Conservation (phyloP, 2,797 vertebrate species). For the Distichodus sexfasciatus region DNA sequence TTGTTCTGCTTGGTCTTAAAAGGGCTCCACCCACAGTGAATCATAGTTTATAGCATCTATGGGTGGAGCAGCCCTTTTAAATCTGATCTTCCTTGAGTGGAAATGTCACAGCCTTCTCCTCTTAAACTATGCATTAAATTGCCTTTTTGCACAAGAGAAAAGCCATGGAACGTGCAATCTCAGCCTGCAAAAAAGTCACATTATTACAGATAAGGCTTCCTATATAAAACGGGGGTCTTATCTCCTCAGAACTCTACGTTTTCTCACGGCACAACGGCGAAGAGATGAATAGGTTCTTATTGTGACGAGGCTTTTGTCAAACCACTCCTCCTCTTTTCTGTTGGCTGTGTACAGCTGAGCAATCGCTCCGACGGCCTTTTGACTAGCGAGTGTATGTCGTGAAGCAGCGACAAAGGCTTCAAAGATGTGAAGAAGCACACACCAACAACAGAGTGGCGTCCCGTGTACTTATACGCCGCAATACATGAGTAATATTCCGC, state of each 20-base stretch:
- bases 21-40: too few species aligned
- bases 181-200: too few species aligned
- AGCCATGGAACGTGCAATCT: too few species aligned
- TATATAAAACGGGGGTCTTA: too few species aligned
- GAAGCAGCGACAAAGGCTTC: conserved; percentile 39
- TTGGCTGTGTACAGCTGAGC: conserved; percentile 51
- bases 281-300: conserved; percentile 31
- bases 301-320: conserved; percentile 45
- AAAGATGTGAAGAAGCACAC: conserved; percentile 45
- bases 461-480: background rate
- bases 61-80: too few species aligned
- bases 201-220: too few species aligned
- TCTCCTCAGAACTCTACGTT: background rate
- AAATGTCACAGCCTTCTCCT: background rate
- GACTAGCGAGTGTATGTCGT: conserved; percentile 48
- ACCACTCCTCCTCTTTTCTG: conserved; percentile 37
- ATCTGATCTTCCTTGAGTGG: conserved; percentile 5
- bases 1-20: too few species aligned
- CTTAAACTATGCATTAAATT: background rate
- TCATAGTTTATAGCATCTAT: too few species aligned
- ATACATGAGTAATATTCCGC: conserved; percentile 20
- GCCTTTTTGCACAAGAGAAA: too few species aligned
- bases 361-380: conserved; percentile 58
- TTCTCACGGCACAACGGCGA: conserved; percentile 11
- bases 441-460: conserved; percentile 30